Percentiles rank a stretch among this genome's conserved stretches.
phyloP scores from a whole-genome alignment of 2,888 invertebrate species.

The Dolichomitus sp. region DNA sequence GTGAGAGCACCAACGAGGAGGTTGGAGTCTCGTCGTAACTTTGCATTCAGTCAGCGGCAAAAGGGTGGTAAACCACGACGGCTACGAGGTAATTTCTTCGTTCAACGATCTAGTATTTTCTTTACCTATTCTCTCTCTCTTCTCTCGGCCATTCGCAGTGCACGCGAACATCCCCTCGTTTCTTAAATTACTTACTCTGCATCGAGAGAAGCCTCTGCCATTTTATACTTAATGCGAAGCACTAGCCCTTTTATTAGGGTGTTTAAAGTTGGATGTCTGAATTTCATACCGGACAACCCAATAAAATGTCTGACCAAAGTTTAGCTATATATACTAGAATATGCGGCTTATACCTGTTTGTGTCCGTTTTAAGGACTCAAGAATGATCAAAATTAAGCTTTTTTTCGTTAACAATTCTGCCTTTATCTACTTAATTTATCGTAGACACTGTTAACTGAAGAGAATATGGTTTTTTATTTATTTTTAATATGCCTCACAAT shows the following conservation, averaged over 20 bases:
- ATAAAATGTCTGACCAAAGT: neutral
- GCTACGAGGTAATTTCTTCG: conserved; percentile 56
- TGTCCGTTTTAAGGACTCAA: neutral
- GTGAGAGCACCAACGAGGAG: conserved; percentile 31
- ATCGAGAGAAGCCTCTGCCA: conserved; percentile 10
- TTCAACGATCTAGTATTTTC: conserved; percentile 49
- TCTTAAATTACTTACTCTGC: neutral
- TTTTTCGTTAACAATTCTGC: too few species aligned
- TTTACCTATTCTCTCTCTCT: conserved; percentile 26
- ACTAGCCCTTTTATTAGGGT: neutral
- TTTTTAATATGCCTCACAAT: too few species aligned
- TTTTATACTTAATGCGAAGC: conserved; percentile 3
- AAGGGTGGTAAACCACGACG: conserved; percentile 60
- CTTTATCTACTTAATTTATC: too few species aligned
- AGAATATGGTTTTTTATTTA: too few species aligned
- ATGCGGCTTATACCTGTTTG: neutral
- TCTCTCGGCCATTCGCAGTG: conserved; percentile 13
- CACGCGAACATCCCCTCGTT: conserved; percentile 14
- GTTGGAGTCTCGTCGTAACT: conserved; percentile 53
- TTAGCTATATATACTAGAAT: neutral
- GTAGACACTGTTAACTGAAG: too few species aligned
- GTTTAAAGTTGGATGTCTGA: conserved; percentile 6
- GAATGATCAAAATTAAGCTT: neutral
- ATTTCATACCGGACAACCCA: neutral
- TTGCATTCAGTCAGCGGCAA: conserved; percentile 58